These are phyloP conservation scores for Saguinus imperator DNA, from an alignment of 2,113 vertebrate genomes.

Conservation along the genomic window DNA sequence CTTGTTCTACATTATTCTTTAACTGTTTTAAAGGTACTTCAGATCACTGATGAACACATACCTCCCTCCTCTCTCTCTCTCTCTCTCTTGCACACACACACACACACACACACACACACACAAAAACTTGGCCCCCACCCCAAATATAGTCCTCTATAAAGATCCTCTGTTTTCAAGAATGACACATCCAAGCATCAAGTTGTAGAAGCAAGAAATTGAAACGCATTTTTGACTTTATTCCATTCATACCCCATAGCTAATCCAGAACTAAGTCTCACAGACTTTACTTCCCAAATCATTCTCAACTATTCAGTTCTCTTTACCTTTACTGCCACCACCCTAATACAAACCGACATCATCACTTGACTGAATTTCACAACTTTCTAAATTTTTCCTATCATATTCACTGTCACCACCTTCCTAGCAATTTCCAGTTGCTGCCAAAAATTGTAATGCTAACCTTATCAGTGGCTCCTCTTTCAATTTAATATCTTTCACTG, in stretches of 20 bases:
- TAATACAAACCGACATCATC: neutral
- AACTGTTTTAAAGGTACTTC: neutral
- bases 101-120: neutral
- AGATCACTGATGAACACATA: neutral
- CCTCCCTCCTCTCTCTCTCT: too few relatives aligned
- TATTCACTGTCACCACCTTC: neutral
- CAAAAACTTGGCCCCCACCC: too few relatives aligned
- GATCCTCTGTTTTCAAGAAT: neutral
- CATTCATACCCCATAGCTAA: neutral
- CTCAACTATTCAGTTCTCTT: neutral
- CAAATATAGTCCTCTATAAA: neutral
- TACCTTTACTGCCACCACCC: neutral
- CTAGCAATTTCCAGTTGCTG: neutral
- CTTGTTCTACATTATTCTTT: neutral
- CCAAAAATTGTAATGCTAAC: neutral
- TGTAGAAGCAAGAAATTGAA: neutral
- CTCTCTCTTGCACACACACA: neutral
- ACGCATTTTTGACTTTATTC: neutral
- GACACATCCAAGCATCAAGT: neutral
- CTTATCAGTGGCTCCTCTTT: neutral
- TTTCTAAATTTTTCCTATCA: neutral
- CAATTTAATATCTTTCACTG: neutral
- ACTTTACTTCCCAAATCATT: neutral
- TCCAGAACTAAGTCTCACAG: neutral
- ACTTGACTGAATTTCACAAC: neutral